These are phyloP conservation scores for Parambassis ranga DNA, from an alignment of 2,797 vertebrate species.

Conservation along the genomic window DNA sequence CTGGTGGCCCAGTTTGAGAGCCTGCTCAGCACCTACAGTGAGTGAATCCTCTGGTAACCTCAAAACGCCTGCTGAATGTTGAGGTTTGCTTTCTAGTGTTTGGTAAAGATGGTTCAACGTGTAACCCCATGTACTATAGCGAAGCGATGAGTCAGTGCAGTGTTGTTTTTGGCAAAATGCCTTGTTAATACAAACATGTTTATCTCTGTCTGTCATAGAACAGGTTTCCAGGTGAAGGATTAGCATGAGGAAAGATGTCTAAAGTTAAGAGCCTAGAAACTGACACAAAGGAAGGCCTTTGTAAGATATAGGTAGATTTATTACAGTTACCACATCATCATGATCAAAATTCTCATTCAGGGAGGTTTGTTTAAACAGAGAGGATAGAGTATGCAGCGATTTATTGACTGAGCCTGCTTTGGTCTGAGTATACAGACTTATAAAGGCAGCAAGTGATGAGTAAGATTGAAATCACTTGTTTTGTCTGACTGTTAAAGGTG, in stretches of 20 bases:
- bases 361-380: neutral
- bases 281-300: neutral
- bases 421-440: neutral
- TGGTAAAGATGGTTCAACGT: neutral
- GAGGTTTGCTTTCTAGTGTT: neutral
- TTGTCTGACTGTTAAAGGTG: constrained; percentile 79
- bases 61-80: neutral
- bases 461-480: neutral
- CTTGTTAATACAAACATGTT: neutral
- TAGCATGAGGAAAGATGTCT: neutral
- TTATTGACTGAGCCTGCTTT: too few species aligned
- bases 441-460: neutral
- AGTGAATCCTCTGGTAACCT: constrained; percentile 68
- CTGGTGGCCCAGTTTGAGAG: constrained; percentile 95
- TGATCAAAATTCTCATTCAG: neutral
- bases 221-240: neutral
- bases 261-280: neutral
- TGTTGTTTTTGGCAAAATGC: neutral
- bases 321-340: neutral
- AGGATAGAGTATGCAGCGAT: too few species aligned
- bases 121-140: neutral
- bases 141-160: neutral
- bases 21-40: constrained; percentile 96
- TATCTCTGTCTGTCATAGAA: neutral
- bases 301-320: neutral